Conservation (phyloP, 1,140 invertebrate species). For the Lanistes nyassanus region DNA sequence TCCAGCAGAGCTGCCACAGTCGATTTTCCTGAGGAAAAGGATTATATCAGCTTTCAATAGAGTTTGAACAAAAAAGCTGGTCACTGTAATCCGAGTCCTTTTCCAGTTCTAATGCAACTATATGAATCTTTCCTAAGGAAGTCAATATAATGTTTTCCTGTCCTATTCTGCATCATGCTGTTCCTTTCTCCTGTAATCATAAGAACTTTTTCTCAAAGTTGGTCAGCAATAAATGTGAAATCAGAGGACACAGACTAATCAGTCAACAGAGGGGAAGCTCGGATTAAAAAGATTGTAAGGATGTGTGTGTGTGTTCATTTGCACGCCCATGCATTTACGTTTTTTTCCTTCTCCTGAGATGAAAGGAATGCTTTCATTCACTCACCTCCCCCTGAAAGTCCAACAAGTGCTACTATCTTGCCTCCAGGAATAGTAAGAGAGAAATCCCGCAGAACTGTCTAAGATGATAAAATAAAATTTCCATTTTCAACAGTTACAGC, state of each 20-base stretch:
- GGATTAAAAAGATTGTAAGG: no score
- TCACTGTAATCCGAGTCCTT: background rate
- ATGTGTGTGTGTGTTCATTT: background rate
- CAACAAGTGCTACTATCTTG: constrained; percentile 90
- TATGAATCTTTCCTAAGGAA: no score
- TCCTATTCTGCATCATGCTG: no score
- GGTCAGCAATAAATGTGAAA: no score
- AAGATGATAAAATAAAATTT: constrained; percentile 34
- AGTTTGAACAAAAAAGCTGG: background rate
- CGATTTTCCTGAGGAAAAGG: constrained; percentile 77
- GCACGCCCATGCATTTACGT: background rate
- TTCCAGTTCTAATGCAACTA: no score
- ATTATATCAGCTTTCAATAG: background rate
- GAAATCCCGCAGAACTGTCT: constrained; percentile 83
- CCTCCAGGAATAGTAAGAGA: constrained; percentile 83
- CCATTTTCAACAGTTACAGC: no score
- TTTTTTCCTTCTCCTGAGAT: background rate
- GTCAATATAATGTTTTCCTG: no score
- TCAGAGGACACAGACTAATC: no score
- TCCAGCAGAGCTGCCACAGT: constrained; percentile 88
- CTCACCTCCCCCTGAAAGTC: constrained; percentile 80
- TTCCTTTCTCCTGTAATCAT: no score
- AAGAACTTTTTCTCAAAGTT: no score
- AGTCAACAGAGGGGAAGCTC: no score
- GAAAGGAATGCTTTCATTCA: background rate